Percentiles rank a stretch among this genome's conserved stretches.
phyloP scores from a whole-genome alignment of 2,888 invertebrate species.

The Plagiodera versicolora region DNA sequence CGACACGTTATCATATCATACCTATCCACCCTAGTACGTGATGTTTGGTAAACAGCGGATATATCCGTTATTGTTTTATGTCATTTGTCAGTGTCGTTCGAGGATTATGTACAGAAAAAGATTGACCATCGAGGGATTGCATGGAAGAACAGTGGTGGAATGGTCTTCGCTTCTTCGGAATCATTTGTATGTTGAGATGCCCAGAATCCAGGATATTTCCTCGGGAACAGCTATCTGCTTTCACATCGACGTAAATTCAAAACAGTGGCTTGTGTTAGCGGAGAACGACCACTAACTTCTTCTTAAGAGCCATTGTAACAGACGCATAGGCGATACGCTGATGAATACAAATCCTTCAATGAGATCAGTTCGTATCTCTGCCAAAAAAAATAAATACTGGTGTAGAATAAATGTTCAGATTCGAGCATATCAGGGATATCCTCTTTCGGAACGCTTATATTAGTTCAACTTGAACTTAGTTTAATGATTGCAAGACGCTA shows the following conservation, averaged over 20 bases:
- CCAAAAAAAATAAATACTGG: no score
- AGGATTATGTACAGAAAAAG: not conserved
- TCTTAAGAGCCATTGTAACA: slow-evolving; percentile 61
- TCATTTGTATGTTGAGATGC: slow-evolving; percentile 28
- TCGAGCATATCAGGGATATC: no score
- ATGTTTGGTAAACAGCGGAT: slow-evolving; percentile 22
- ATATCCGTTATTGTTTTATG: slow-evolving; percentile 2
- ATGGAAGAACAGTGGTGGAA: not conserved
- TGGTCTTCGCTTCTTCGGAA: not conserved
- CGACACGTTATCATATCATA: slow-evolving; percentile 29
- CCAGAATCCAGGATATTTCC: slow-evolving; percentile 27
- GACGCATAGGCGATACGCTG: not conserved
- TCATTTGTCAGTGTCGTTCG: not conserved
- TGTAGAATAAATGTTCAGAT: no score
- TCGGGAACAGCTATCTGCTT: slow-evolving; percentile 42
- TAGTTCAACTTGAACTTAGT: no score
- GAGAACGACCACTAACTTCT: slow-evolving; percentile 32
- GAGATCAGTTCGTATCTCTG: no score
- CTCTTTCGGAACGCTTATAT: no score
- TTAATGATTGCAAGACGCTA: no score
- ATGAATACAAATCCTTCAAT: not conserved
- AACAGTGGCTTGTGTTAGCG: slow-evolving; percentile 39
- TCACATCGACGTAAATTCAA: slow-evolving; percentile 49
- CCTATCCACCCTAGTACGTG: slow-evolving; percentile 16
- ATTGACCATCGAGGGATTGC: not conserved